A percentile compares a stretch with the other conserved stretches of the same genome.
Evolutionary conservation across 2,888 invertebrate genomes (phyloP).

Genomic region (Erebia palarica): DNA sequence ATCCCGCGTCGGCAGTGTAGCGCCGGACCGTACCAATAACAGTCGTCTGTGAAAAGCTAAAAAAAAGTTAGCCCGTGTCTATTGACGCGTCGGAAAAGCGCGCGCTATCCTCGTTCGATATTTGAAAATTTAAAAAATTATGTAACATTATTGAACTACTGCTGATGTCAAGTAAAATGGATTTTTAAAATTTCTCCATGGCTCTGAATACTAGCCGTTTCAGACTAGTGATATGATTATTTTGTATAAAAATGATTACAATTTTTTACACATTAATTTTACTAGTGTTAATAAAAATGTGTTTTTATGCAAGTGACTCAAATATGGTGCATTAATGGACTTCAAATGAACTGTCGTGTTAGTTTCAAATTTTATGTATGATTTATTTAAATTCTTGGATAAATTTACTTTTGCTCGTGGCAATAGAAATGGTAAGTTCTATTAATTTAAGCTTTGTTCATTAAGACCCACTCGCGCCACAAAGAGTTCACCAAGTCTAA

Average conservation of each 20-base stretch:
- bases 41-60: slow-evolving; percentile 34
- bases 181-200: neutral
- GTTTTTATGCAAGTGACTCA: slow-evolving; percentile 42
- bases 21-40: slow-evolving; percentile 33
- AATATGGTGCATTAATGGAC: slow-evolving; percentile 56
- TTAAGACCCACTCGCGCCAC: too few species aligned
- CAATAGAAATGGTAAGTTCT: slow-evolving; percentile 78
- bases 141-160: neutral
- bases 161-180: neutral
- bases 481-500: too few species aligned
- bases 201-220: neutral
- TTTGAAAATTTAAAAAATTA: slow-evolving; percentile 23
- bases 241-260: slow-evolving; percentile 1
- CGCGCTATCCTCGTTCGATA: slow-evolving; percentile 30
- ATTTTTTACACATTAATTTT: neutral
- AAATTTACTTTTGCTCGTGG: slow-evolving; percentile 78
- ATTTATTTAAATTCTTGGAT: slow-evolving; percentile 80
- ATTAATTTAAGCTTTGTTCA: neutral
- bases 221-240: slow-evolving; percentile 9
- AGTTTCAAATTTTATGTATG: slow-evolving; percentile 78
- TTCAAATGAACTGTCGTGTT: slow-evolving; percentile 73
- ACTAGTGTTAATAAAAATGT: slow-evolving; percentile 43
- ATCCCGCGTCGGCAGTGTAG: slow-evolving; percentile 36
- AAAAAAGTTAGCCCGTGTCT: slow-evolving; percentile 16
- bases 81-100: slow-evolving; percentile 36